phyloP scores from a whole-genome alignment of 2,888 invertebrate genomes.

The Automeris io region DNA sequence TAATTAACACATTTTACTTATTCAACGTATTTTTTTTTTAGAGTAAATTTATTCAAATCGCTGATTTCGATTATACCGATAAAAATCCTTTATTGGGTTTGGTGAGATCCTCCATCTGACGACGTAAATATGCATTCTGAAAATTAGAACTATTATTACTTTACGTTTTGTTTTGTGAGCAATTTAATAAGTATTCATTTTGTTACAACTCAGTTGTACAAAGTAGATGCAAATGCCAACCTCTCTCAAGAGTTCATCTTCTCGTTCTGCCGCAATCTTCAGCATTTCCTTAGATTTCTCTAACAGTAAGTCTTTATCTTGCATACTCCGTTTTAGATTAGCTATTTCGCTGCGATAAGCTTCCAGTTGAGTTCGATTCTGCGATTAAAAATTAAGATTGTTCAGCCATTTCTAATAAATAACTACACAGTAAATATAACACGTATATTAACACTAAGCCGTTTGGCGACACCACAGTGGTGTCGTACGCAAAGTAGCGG shows the following conservation, averaged over 20 bases:
- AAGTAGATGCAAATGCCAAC: conserved; percentile 32
- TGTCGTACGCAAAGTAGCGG: too few relatives aligned
- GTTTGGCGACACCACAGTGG: too few relatives aligned
- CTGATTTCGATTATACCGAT: conserved; percentile 34
- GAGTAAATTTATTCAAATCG: background rate
- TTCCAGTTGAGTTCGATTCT: conserved; percentile 48
- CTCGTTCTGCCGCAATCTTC: conserved; percentile 77
- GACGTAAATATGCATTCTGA: conserved; percentile 49
- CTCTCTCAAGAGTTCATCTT: conserved; percentile 76
- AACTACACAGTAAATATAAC: too few relatives aligned
- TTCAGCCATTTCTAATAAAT: too few relatives aligned
- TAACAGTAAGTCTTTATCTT: conserved; percentile 76
- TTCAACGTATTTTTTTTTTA: background rate
- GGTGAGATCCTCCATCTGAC: conserved; percentile 46
- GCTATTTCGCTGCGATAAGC: conserved; percentile 62
- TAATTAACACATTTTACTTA: background rate
- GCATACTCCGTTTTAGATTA: conserved; percentile 69
- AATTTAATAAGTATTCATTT: background rate
- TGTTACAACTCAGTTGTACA: background rate
- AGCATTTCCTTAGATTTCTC: conserved; percentile 78
- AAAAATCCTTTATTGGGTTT: conserved; percentile 39
- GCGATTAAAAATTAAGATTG: conserved; percentile 10
- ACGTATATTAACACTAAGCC: too few relatives aligned
- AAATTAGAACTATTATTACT: conserved; percentile 18
- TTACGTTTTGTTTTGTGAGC: background rate